Conservation (phyloP, 2,888 invertebrate genomes). For the Acanthococcus lagerstroemiae region DNA sequence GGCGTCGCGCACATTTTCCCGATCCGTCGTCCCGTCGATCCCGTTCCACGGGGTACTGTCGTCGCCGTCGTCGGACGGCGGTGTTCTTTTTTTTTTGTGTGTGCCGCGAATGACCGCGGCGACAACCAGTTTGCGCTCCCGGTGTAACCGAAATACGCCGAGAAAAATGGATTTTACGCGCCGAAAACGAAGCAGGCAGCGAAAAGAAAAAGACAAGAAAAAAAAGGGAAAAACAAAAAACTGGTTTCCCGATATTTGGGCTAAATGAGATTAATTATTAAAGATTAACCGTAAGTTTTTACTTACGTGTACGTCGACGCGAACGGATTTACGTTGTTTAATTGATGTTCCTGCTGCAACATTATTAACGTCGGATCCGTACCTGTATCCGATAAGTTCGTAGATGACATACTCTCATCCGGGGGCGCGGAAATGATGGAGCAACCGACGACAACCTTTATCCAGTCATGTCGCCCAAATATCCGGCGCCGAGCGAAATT, state of each 20-base stretch:
- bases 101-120: neutral
- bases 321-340: conserved; percentile 28
- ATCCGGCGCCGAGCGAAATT: no score
- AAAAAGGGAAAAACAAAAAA: conserved; percentile 5
- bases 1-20: no score
- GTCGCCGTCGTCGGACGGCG: no score
- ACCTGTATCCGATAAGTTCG: conserved; percentile 28
- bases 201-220: neutral
- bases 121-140: neutral
- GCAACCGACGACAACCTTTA: no score
- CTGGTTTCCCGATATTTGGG: conserved; percentile 23
- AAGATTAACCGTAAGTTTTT: conserved; percentile 25
- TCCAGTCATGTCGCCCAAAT: no score
- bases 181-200: neutral
- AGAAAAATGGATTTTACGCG: conserved; percentile 1
- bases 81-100: neutral
- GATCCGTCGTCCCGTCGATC: no score
- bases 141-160: neutral
- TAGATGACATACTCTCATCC: conserved; percentile 27
- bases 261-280: conserved; percentile 30
- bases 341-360: conserved; percentile 29
- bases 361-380: conserved; percentile 29
- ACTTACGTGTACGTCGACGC: conserved; percentile 27
- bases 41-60: no score
- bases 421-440: no score